These are phyloP conservation scores for Tuta absoluta DNA, from an alignment of 2,888 invertebrate species.

Conservation along the genomic window DNA sequence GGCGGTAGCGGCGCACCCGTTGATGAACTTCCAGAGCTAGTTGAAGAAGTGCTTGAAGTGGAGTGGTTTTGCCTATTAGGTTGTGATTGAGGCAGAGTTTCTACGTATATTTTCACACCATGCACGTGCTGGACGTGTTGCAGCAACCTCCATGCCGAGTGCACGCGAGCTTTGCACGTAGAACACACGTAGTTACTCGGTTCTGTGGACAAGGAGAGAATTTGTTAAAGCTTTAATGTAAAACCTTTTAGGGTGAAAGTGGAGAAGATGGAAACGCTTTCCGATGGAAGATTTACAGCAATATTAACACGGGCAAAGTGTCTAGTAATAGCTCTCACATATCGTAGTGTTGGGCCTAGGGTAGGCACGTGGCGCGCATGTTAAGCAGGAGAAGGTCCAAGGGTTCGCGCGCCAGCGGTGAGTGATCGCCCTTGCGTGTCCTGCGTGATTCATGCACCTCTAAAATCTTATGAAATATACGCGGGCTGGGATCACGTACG, in stretches of 20 bases:
- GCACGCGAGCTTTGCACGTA: conserved; percentile 94
- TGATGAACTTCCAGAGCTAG: conserved; percentile 79
- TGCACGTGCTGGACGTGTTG: conserved; percentile 97
- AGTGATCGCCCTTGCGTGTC: conserved; percentile 79
- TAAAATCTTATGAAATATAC: conserved; percentile 82
- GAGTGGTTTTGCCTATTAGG: conserved; percentile 80
- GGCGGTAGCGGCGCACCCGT: conserved; percentile 81
- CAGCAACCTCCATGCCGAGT: conserved; percentile 96
- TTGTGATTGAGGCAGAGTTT: conserved; percentile 75
- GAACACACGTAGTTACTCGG: conserved; percentile 97
- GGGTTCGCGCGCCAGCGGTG: conserved; percentile 70
- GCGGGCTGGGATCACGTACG: conserved; percentile 75
- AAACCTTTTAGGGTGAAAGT: conserved; percentile 38
- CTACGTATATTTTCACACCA: conserved; percentile 95
- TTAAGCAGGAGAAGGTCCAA: conserved; percentile 73
- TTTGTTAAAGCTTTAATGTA: conserved; percentile 40
- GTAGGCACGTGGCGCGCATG: conserved; percentile 70
- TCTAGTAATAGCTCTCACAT: conserved; percentile 82
- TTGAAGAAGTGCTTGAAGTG: conserved; percentile 80
- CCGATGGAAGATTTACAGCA: conserved; percentile 74
- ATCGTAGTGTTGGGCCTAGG: conserved; percentile 79
- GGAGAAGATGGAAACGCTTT: conserved; percentile 52
- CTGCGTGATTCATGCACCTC: conserved; percentile 81
- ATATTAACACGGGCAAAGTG: conserved; percentile 80
- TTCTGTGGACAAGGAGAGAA: conserved; percentile 83